Base-by-base conservation (phyloP, 92 coral and sea anemone genomes). In the Epizoanthus scotinus region DNA sequence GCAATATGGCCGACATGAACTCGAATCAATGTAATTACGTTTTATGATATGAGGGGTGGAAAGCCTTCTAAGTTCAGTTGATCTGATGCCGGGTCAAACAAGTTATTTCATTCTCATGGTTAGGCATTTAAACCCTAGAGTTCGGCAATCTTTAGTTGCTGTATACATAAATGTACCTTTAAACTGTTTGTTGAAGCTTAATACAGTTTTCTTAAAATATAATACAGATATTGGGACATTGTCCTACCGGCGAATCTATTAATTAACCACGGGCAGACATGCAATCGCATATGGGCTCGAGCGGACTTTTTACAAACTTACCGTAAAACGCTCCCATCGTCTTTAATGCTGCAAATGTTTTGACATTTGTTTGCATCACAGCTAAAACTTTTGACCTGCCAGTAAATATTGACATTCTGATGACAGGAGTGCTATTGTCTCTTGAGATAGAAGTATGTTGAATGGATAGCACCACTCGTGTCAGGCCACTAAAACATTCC, bases 341-440 rank as follows among this genome's bases (percentile, higher is more conserved):
- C 68, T 21, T 21, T 8, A n/a, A 14, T 68, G 73, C 52, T n/a
- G 22, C 54, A 8, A 20, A 44, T 42, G 54, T 20, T 68, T 68
- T 64, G 8, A 36, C 31, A n/a, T 15, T 68, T 40, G 28, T 34
- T 34, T 38, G 29, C 73, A 34, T 36, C 19, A 28, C 56, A 64
- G 20, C 53, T n/a, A 42, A 68, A 17, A 38, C 55, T 1, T 68
- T 68, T 42, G 28, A 44, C 27, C 54, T 38, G n/a, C 21, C 27
- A 19, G 73, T 42, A 68, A 68, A 68, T 42, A 68, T 68, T 68
- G 40, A 68, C 29, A 68, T 68, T 68, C 55, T 42, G n/a, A 26
- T 8, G 56, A n/a, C 29, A 18, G 13, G 55, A n/a, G 9, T 20
- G 9, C 73, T 10, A 68, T 68, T 68, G 73, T 68, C 8, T 68